Evolutionary conservation across 2,797 vertebrate species (phyloP), one percentile per base, ranked within the genome.

Genomic region (Poeciliopsis paucimaculata): DNA sequence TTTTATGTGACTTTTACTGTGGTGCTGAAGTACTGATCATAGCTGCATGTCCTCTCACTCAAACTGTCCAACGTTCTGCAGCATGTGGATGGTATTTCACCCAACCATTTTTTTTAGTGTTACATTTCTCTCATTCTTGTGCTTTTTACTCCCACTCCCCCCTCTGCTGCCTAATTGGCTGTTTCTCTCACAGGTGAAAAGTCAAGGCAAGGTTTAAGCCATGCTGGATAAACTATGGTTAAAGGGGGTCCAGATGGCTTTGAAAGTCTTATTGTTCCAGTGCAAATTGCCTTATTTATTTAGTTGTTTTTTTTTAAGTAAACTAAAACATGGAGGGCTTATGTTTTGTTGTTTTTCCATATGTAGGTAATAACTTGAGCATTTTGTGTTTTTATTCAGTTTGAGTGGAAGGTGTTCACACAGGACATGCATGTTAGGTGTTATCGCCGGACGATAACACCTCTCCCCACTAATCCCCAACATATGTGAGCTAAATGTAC

Each of bases 81-180:
- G 34, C 62, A 39, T 39, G 62, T 66, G 41, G 87, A 86, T 87
- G 87, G 84, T 89, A 89, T 91, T 90, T 86, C 72, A 73, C 86
- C 78, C 57, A 34, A 73, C 84, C 82, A 87, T 92, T 92, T 93
- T 86, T 87, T 72, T 55, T 55, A 79, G 86, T 87, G 94, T 95
- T 94, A 94, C 92, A 93, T 94, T 94, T 94, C 93, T 92, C 87
- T 92, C 92, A 95, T 94, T 94, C 92, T 92, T 95, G 87, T 87
- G 88, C 90, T 88, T 86, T 75, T 85, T 72, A 85, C 45, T 82
- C 82, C 77, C 76, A 82, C 80, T 39, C 71, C 91, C 84, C 57
- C 82, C 76, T 85, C 73, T 41, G 57, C 18, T 41, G 81, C 60
- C 88, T 93, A 88, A 94, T 91, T 90, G 86, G 87, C 87, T 70